A percentile compares a stretch with the other conserved stretches of the same genome.
Conservation (phyloP, 2,113 vertebrate genomes). For the Syngnathus typhle region DNA sequence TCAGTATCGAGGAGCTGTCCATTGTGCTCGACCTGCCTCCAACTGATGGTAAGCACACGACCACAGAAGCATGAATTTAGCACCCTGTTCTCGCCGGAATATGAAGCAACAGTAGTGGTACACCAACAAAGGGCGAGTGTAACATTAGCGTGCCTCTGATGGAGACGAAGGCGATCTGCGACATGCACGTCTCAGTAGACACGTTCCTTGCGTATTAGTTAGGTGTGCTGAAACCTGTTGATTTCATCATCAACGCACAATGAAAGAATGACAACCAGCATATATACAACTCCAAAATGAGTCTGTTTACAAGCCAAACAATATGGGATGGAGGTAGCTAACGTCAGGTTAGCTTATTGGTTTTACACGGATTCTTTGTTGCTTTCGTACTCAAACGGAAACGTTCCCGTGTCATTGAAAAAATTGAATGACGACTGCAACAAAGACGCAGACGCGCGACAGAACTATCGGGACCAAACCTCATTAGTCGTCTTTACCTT, state of each 20-base stretch:
- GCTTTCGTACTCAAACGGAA: not conserved
- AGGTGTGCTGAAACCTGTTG: constrained; percentile 42
- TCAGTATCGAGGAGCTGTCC: constrained; percentile 63
- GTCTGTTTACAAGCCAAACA: not conserved
- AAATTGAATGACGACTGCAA: not conserved
- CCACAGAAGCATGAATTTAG: not conserved
- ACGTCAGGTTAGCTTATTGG: not conserved
- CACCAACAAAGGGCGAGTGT: not conserved
- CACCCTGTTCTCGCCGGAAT: not conserved
- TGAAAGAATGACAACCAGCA: not conserved
- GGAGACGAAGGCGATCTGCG: constrained; percentile 6
- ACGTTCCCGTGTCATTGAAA: not conserved
- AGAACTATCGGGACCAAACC: not conserved
- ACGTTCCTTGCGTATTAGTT: constrained; percentile 21
- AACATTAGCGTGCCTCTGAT: not conserved
- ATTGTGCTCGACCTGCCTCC: constrained; percentile 10
- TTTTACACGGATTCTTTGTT: not conserved
- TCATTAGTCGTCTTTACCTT: not conserved
- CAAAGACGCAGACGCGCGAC: not conserved
- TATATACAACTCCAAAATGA: not conserved
- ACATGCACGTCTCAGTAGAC: constrained; percentile 1
- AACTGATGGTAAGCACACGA: constrained; percentile 29
- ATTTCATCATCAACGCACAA: not conserved
- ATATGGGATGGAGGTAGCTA: not conserved
- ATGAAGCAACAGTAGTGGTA: too few species aligned